Evolutionary conservation across 1,140 invertebrate species (phyloP), one percentile per base, ranked within the genome.

Genomic region (Scaptomyza hsui): DNA sequence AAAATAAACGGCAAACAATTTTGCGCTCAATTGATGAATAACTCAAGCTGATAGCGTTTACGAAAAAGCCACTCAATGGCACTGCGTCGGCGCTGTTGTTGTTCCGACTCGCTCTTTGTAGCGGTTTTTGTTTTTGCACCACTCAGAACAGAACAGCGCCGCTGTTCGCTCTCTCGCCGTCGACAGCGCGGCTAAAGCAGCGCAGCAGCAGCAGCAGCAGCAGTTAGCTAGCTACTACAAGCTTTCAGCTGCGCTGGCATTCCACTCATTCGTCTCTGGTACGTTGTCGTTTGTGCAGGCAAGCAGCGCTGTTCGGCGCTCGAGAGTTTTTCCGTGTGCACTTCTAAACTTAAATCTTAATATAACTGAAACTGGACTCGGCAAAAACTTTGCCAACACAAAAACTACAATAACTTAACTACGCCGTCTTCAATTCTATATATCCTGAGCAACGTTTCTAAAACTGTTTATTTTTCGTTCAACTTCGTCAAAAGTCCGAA

Each of bases 181-280:
- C 37, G 42, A 37, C 41, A 53, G 61, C 47, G 52, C 15, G 9
- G 55, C 15, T 41, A 24, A 19, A 56, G 24, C 24, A 37, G 39
- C 21, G 16, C 37, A 56, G 24, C 24, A 37, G 39, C 21, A 24
- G 15, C 37, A 18, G 29, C 39, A 49, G 62, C 73, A 41, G 53
- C 37, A 24, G 21, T 21, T 29, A 29, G 26, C 6, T 9, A 18
- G 29, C 47, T 49, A 63, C 73, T 63, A 62, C 70, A 72, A 73
- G 73, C 73, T 65, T 76, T 76, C 70, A 69, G 63, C 76, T 71
- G 77, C 67, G 69, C 61, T 74, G 65, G 65, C 72, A 75, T 81
- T 85, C 73, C 81, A 81, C 81, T 85, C 82, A 85, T 86, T 85
- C 81, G 82, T 85, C 73, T 85, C 73, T 86, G 81, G 83, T 75